Base-by-base conservation (phyloP, 2,797 vertebrate species). In the Macroramphosus scolopax region DNA sequence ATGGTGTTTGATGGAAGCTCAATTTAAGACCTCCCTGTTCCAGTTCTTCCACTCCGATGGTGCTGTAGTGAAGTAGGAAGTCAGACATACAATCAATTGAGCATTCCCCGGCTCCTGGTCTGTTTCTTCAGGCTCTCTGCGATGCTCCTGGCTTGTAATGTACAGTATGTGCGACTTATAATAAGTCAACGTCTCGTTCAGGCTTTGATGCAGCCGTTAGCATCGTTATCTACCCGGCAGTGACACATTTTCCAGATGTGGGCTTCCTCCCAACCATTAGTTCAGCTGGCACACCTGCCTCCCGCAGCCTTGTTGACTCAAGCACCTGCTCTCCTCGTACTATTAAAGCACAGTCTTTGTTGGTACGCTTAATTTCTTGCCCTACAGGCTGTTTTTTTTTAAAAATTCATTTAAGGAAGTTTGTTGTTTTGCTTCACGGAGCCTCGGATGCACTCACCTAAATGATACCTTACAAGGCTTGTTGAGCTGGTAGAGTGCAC, bases 271-370 rank as follows among this genome's bases (percentile, higher is more conserved):
- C 29, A 17, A 28, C 16, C 6, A 9, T 35, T 6, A 40, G 40
- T 56, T 40, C 31, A 20, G 14, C 12, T 31, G 17, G 47, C 32
- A 44, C 59, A 66, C 60, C 65, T 70, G 63, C 53, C 36, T 40
- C 28, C 44, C 33, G 15, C 1, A 10, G 32, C 41, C 59, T n/a
- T n/a, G n/a, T n/a, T n/a, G n/a, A 58, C 18, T 62, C 47, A 36
- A 31, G 37, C 57, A 69, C 63, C 73, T 70, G 68, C 62, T 70
- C 42, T 48, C 35, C 24, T 46, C 48, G 17, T 12, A 40, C 3
- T 34, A n/a, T 36, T 33, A 39, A 25, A 36, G 11, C 5, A 11
- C n/a, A 10, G n/a, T 18, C 41, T 41, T 32, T n/a, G 25, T 50
- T 56, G 37, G 39, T 35, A 42, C 57, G 11, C n/a, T 47, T 33